Base-by-base conservation (phyloP, 2,113 vertebrate species). In the Sisor rabdophorus region DNA sequence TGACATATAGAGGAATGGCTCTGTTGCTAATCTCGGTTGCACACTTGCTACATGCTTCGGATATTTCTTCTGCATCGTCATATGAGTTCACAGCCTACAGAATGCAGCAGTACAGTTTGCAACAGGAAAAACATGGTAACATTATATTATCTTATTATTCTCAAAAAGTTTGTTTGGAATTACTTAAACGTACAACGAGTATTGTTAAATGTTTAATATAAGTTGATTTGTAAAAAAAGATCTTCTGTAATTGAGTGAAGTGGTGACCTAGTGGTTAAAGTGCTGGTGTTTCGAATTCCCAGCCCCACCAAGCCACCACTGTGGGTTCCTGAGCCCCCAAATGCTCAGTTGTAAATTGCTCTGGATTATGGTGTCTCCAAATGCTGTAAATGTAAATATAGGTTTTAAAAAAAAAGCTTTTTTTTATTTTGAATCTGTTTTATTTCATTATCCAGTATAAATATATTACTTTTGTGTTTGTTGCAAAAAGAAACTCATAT, bases 101-200 rank as follows among this genome's bases (percentile, higher is more conserved):
- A 86, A 93, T 92, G 91, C 92, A 93, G 44, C 92, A 93, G 55
- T 93, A 88, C 86, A 84, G 88, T 72, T 17, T 91, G 71, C 85
- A 71, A 2, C 88, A 88, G 11, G 81, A 88, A 28, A 90, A 88
- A 71, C 71, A 87, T 20, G 90, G 92, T 92, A 79, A 65, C 81
- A 70, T 48, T 4, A 4, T 48, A 47, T 32, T 2, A 13, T n/a
- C 54, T 48, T 36, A 9, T 4, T 10, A 44, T 44, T 44, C 40
- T 44, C 32, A 36, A 36, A 36, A 36, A 3, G 2, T 2, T 36
- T 36, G 32, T 3, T 36, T 36, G 4, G 15, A 50, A 4, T 50
- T 9, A 50, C 2, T 2, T 50, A 13, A 60, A 40, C 60, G 5
- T 20, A 19, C 60, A 3, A 17, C 15, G 50, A 7, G 44, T 68